phyloP scores from a whole-genome alignment of 2,888 invertebrate genomes.

The Plagodis pulveraria region DNA sequence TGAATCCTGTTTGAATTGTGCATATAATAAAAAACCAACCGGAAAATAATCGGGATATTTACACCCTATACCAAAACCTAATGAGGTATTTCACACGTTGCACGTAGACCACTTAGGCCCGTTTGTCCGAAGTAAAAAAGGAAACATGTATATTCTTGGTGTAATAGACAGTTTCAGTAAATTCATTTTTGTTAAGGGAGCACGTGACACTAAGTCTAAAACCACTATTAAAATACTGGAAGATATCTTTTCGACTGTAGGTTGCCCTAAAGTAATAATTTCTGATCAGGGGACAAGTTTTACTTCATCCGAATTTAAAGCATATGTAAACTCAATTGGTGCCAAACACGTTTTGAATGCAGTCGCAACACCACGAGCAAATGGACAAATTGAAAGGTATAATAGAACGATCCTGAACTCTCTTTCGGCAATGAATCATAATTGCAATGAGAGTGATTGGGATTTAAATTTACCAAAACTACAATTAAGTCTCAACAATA shows the following conservation, averaged over 20 bases:
- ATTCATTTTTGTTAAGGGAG: conserved; percentile 8
- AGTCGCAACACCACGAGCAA: conserved; percentile 15
- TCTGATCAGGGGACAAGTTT: conserved; percentile 16
- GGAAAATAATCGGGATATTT: conserved; percentile 5
- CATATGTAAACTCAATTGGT: neutral
- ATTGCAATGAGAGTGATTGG: conserved; percentile 7
- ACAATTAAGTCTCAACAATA: conserved; percentile 14
- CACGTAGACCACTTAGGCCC: conserved; percentile 20
- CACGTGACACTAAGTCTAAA: conserved; percentile 8
- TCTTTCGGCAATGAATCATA: conserved; percentile 7
- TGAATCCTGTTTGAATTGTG: conserved; percentile 13
- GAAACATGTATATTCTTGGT: conserved; percentile 10
- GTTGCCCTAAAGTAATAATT: conserved; percentile 8
- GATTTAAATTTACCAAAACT: conserved; percentile 8
- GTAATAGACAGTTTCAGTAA: conserved; percentile 18
- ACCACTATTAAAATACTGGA: conserved; percentile 7
- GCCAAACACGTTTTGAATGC: conserved; percentile 16
- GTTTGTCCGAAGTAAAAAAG: conserved; percentile 10
- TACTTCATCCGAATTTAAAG: conserved; percentile 6
- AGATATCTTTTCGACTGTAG: conserved; percentile 7
- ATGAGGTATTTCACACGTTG: conserved; percentile 3
- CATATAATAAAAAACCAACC: conserved; percentile 1
- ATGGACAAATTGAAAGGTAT: conserved; percentile 18
- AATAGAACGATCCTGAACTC: conserved; percentile 13
- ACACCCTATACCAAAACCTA: conserved; percentile 15